phyloP scores from a whole-genome alignment of 1,140 invertebrate species.

The Homalodisca vitripennis region DNA sequence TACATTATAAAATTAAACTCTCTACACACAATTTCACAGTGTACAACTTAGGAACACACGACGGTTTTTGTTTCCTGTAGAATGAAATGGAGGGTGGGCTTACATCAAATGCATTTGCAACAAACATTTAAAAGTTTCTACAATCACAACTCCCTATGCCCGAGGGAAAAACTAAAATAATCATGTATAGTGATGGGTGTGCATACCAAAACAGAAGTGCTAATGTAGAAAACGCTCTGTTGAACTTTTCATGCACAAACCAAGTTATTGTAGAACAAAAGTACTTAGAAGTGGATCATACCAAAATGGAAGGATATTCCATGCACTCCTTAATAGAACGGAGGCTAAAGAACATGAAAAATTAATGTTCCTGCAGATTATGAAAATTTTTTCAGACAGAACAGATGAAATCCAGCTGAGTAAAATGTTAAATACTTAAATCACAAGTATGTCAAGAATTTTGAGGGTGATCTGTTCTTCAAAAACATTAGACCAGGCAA shows the following conservation, averaged over 20 bases:
- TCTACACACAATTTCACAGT: slow-evolving; percentile 28
- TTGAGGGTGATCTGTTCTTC: slow-evolving; percentile 29
- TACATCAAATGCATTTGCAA: slow-evolving; percentile 36
- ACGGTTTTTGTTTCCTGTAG: slow-evolving; percentile 40
- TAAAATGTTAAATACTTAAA: slow-evolving; percentile 33
- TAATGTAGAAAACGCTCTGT: no score
- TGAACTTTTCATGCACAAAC: no score
- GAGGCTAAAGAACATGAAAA: slow-evolving; percentile 20
- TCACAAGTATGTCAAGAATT: no score
- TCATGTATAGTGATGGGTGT: no score
- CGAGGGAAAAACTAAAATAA: no score
- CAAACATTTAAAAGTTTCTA: slow-evolving; percentile 12
- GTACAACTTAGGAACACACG: slow-evolving; percentile 26
- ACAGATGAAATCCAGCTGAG: slow-evolving; percentile 25
- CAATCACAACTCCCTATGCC: slow-evolving; percentile 17
- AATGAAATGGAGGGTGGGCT: slow-evolving; percentile 41
- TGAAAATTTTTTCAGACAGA: slow-evolving; percentile 19
- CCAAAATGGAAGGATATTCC: slow-evolving; percentile 49
- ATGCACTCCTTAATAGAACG: slow-evolving; percentile 43
- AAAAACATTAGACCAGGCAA: slow-evolving; percentile 32
- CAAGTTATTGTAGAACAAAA: no score
- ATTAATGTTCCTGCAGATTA: slow-evolving; percentile 39
- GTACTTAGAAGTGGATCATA: slow-evolving; percentile 48
- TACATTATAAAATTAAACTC: slow-evolving; percentile 32
- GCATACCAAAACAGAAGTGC: no score